Base-by-base conservation (phyloP, 2,797 vertebrate species). In the Sebastolobus altivelis region DNA sequence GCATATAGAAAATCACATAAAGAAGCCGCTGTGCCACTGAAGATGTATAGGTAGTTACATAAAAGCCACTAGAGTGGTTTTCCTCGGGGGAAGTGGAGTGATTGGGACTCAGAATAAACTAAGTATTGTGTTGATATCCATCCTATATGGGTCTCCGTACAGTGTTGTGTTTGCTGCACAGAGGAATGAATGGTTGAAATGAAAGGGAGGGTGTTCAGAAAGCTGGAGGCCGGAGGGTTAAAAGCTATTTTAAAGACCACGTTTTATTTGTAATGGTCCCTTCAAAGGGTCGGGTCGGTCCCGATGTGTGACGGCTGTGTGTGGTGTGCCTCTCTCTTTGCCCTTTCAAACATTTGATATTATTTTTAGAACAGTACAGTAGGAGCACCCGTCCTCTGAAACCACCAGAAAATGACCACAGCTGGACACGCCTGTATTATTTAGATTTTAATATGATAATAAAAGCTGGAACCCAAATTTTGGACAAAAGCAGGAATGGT, bases 261-360 rank as follows among this genome's bases (percentile, higher is more conserved):
- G 46, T 79, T 89, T 75, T 84, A 61, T 69, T 65, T 2, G 9
- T 83, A 88, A 81, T 83, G 87, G 81, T 25, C 68, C 27, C 83
- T 79, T 88, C 85, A 86, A 78, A 83, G 79, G 25, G 63, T 6
- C 18, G 37, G 73, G 77, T 87, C 72, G 80, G 81, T 78, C 37
- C 6, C 10, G 14, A 38, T 5, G 56, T 65, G 76, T 20, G 67
- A 20, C 69, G 3, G 4, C 82, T 65, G 79, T 61, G 31, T 8
- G 56, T 55, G 66, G 7, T 9, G 27, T 5, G 66, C 29, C 73
- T 65, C 33, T 71, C 83, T 58, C 74, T 84, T 25, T 86, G 81
- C 69, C 82, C 81, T 85, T 88, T 82, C 52, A 76, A 52, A 72
- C 79, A 72, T 84, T 38, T 79, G 6, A 61, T 82, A 89, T 87